Percentiles rank a stretch among this genome's conserved stretches.
Evolutionary conservation across 1,140 invertebrate genomes (phyloP).

Genomic region (Choristoneura fumiferana): DNA sequence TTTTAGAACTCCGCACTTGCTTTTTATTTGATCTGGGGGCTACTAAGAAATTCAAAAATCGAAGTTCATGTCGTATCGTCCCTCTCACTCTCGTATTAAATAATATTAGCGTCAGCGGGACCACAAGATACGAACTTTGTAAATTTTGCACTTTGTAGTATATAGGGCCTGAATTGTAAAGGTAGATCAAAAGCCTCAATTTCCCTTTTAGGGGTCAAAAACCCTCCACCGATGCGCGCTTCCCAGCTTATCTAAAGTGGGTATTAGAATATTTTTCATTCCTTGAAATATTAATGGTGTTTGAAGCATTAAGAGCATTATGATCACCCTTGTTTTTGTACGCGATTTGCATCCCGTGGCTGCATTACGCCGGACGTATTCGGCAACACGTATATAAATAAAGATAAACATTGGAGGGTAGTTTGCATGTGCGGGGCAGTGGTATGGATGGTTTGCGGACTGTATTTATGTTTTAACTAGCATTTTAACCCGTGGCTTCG

Average conservation of each 20-base stretch:
- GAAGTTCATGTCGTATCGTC: too few relatives aligned
- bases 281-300: constrained; percentile 69
- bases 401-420: constrained; percentile 52
- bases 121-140: too few relatives aligned
- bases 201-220: constrained; percentile 27
- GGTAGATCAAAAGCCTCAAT: constrained; percentile 17
- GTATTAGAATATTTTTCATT: constrained; percentile 65
- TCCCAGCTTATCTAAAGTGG: constrained; percentile 41
- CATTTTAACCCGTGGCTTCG: too few relatives aligned
- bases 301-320: constrained; percentile 63
- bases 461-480: neutral
- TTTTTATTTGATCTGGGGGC: too few relatives aligned
- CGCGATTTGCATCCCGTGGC: constrained; percentile 65
- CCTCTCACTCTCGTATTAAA: too few relatives aligned
- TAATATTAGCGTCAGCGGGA: too few relatives aligned
- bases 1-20: too few relatives aligned
- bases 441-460: neutral
- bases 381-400: constrained; percentile 69
- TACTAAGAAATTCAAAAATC: too few relatives aligned
- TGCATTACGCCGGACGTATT: constrained; percentile 63
- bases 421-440: too few relatives aligned
- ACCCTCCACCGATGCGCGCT: neutral
- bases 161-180: too few relatives aligned
- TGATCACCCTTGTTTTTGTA: constrained; percentile 62
- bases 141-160: too few relatives aligned